Conservation (phyloP, 2,888 invertebrate genomes). For the Gandaritis pyraliata region DNA sequence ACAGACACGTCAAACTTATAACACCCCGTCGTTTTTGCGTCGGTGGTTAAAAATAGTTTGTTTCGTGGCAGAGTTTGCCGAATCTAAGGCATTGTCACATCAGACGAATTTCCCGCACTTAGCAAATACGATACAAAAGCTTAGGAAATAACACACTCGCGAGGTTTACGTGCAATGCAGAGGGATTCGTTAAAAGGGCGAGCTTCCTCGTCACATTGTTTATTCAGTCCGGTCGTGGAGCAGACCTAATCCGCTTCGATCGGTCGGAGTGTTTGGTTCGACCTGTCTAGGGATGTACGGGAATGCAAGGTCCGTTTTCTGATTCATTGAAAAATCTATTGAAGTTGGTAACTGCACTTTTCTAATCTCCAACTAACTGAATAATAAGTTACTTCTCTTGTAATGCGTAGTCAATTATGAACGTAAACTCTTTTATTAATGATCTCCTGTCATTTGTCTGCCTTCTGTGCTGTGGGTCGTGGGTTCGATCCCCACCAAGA, state of each 20-base stretch:
- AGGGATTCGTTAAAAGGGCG: slow-evolving; percentile 81
- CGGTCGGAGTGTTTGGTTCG: slow-evolving; percentile 60
- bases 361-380: too few species aligned
- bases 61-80: neutral
- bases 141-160: slow-evolving; percentile 60
- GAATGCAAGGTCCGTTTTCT: slow-evolving; percentile 11
- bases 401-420: too few species aligned
- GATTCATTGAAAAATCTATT: slow-evolving; percentile 1
- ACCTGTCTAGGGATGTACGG: slow-evolving; percentile 43
- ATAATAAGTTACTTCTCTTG: too few species aligned
- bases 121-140: slow-evolving; percentile 44
- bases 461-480: too few species aligned
- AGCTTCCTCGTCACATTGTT: slow-evolving; percentile 79
- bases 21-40: too few species aligned
- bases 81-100: slow-evolving; percentile 22
- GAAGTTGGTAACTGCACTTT: neutral
- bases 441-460: too few species aligned
- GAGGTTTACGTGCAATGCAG: slow-evolving; percentile 60
- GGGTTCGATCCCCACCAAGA: too few species aligned
- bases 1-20: too few species aligned
- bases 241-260: slow-evolving; percentile 76
- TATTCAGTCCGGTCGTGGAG: slow-evolving; percentile 76
- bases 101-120: slow-evolving; percentile 36
- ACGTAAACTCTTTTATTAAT: too few species aligned
- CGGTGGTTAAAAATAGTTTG: too few species aligned